Percentiles rank a stretch among this genome's conserved stretches.
These are phyloP conservation scores for Nannoperca obscura DNA, from an alignment of 2,797 vertebrate genomes.

Conservation along the genomic window DNA sequence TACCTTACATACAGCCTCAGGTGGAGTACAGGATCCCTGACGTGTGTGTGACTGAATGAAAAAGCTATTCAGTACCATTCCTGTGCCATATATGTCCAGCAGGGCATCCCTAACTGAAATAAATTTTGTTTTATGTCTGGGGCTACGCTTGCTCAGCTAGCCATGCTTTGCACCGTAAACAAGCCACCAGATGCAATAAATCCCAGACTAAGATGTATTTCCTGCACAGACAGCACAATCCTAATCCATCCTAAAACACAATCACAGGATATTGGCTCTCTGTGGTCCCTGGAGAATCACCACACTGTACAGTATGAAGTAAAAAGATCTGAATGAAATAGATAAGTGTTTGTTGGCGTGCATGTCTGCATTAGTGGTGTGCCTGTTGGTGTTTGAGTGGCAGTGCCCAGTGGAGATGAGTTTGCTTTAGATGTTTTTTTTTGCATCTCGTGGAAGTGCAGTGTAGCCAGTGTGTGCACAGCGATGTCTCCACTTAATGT, in stretches of 20 bases:
- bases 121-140: conserved; percentile 78
- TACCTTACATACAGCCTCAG: conserved; percentile 22
- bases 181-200: conserved; percentile 67
- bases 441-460: conserved; percentile 33
- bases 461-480: conserved; percentile 14
- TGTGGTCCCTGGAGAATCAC: conserved; percentile 32
- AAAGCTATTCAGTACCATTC: conserved; percentile 64
- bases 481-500: conserved; percentile 35
- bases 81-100: conserved; percentile 62
- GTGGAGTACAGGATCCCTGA: conserved; percentile 43
- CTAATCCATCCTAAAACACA: conserved; percentile 73
- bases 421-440: conserved; percentile 33
- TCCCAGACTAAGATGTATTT: conserved; percentile 76
- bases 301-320: conserved; percentile 21
- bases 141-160: conserved; percentile 69
- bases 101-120: conserved; percentile 77
- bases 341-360: conserved; percentile 9
- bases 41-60: conserved; percentile 52
- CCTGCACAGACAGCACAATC: conserved; percentile 70
- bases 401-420: conserved; percentile 26
- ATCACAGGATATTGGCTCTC: conserved; percentile 62
- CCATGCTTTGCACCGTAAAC: conserved; percentile 72
- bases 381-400: conserved; percentile 42
- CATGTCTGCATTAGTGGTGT: conserved; percentile 10
- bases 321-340: conserved; percentile 27